phyloP scores from a whole-genome alignment of 2,888 invertebrate genomes.

The Polydrusus tereticollis region DNA sequence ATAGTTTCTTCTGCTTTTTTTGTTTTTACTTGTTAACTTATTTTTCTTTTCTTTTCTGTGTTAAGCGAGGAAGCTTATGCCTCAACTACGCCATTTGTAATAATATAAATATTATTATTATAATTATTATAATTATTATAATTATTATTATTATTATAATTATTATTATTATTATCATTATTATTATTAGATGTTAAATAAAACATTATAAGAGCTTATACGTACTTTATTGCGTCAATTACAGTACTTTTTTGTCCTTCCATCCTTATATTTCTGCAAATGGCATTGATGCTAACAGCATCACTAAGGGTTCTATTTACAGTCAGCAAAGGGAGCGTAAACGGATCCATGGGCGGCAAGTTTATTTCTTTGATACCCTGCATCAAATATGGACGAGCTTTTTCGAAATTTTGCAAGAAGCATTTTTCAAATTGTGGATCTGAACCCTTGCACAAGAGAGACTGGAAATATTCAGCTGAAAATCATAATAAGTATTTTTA shows the following conservation, averaged over 20 bases:
- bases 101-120: no score
- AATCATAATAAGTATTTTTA: no score
- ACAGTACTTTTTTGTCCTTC: slow-evolving; percentile 75
- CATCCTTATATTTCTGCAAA: slow-evolving; percentile 75
- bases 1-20: no score
- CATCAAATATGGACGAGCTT: slow-evolving; percentile 71
- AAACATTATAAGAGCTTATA: slow-evolving; percentile 41
- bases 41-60: no score
- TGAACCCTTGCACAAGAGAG: slow-evolving; percentile 73
- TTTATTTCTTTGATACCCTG: slow-evolving; percentile 77
- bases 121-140: no score
- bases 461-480: slow-evolving; percentile 75
- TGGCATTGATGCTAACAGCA: slow-evolving; percentile 77
- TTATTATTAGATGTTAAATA: not conserved
- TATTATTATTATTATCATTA: no score
- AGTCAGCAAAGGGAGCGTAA: slow-evolving; percentile 76
- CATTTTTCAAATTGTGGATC: slow-evolving; percentile 76
- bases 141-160: no score
- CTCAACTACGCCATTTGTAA: no score
- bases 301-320: slow-evolving; percentile 77
- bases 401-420: slow-evolving; percentile 72
- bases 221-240: slow-evolving; percentile 76
- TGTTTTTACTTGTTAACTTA: no score
- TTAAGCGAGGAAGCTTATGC: no score
- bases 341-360: slow-evolving; percentile 80